These are phyloP conservation scores for Chlorospingus semifuscus DNA, from an alignment of 2,797 vertebrate species.

Conservation along the genomic window DNA sequence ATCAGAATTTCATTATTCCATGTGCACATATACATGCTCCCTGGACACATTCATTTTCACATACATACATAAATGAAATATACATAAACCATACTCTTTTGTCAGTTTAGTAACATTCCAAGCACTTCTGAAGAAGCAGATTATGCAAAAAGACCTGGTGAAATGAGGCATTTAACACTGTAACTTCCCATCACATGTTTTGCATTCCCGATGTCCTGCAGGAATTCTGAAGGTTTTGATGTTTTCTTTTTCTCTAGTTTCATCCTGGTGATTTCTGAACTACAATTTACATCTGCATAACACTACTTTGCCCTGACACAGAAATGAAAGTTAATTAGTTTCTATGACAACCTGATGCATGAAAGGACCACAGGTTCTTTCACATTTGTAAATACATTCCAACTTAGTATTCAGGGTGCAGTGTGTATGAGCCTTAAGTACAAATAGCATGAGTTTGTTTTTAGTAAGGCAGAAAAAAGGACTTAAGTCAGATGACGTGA, in stretches of 20 bases:
- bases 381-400: conserved; percentile 72
- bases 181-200: conserved; percentile 40
- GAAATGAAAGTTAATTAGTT: conserved; percentile 81
- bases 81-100: conserved; percentile 10
- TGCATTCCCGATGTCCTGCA: conserved; percentile 40
- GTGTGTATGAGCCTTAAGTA: conserved; percentile 65
- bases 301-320: conserved; percentile 73
- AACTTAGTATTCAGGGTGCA: conserved; percentile 72
- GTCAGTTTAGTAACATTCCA: conserved; percentile 30
- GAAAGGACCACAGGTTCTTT: conserved; percentile 73
- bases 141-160: conserved; percentile 38
- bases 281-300: conserved; percentile 73
- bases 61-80: background rate
- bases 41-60: background rate
- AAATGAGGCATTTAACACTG: conserved; percentile 50
- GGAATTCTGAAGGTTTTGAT: conserved; percentile 63
- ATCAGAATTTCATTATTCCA: background rate
- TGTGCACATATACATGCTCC: background rate
- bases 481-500: conserved; percentile 63
- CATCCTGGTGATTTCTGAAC: conserved; percentile 65
- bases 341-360: conserved; percentile 77
- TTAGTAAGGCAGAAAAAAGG: conserved; percentile 58
- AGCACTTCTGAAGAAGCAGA: conserved; percentile 23
- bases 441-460: conserved; percentile 72
- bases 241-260: conserved; percentile 47